phyloP scores from a whole-genome alignment of 2,797 vertebrate genomes.

The Champsocephalus esox region DNA sequence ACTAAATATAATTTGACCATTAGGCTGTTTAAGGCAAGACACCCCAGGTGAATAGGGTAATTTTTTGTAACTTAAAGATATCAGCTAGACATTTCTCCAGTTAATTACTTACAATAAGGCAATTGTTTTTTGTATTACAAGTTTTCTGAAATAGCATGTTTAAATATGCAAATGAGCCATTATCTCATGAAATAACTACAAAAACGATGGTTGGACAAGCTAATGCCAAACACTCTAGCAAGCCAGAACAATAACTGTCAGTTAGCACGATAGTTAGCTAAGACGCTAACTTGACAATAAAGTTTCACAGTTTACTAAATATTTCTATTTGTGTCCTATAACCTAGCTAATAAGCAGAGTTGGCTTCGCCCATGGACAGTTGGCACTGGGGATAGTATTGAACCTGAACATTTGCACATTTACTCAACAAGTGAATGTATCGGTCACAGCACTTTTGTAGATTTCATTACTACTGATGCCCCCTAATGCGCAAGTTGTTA shows the following conservation, averaged over 20 bases:
- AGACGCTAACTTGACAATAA: background rate
- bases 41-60: no score
- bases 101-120: no score
- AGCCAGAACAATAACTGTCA: background rate
- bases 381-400: background rate
- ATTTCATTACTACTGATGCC: background rate
- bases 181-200: no score
- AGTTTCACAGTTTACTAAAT: background rate
- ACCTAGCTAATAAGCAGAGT: background rate
- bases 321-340: background rate
- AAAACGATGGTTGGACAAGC: background rate
- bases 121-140: no score
- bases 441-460: background rate
- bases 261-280: background rate
- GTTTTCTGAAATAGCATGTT: no score
- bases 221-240: background rate
- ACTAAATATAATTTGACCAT: no score
- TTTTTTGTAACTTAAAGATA: no score
- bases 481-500: no score
- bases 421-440: background rate
- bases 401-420: background rate
- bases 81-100: no score
- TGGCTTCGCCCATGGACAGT: background rate
- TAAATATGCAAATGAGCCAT: no score
- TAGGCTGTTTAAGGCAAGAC: no score